Evolutionary conservation across 1,140 invertebrate species (phyloP).

Genomic region (Oppia nitens): DNA sequence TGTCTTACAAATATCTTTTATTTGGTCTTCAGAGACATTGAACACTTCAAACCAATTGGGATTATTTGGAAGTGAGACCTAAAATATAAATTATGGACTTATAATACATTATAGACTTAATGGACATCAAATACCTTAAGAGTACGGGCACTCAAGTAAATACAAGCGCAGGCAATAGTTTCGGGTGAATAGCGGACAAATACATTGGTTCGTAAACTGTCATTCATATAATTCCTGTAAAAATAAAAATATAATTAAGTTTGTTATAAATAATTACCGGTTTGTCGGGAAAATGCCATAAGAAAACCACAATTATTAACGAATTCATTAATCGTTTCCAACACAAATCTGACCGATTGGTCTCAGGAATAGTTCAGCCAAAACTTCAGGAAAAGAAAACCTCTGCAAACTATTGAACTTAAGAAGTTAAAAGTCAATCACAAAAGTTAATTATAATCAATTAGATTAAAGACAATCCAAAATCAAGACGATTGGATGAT

Average conservation of each 20-base stretch:
- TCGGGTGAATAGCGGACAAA: slow-evolving; percentile 91
- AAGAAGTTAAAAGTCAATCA: not conserved
- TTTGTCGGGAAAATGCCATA: not conserved
- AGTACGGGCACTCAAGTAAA: slow-evolving; percentile 78
- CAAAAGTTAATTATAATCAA: not conserved
- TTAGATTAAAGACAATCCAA: no score
- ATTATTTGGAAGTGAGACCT: slow-evolving; percentile 59
- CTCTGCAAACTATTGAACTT: not conserved
- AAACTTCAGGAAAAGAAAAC: not conserved
- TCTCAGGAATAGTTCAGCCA: not conserved
- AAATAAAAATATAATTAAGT: slow-evolving; percentile 15
- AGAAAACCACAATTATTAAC: no score
- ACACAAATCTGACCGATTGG: not conserved
- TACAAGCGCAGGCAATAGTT: slow-evolving; percentile 94
- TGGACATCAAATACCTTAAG: slow-evolving; percentile 37
- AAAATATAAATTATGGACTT: not conserved
- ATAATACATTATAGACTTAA: slow-evolving; percentile 10
- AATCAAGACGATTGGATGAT: no score
- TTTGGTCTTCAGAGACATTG: slow-evolving; percentile 58
- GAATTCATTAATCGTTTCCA: no score
- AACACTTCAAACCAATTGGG: slow-evolving; percentile 80
- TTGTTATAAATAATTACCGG: not conserved
- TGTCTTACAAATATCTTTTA: slow-evolving; percentile 62
- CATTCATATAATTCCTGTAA: slow-evolving; percentile 94
- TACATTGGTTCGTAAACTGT: slow-evolving; percentile 86